Percentiles rank a stretch among this genome's conserved stretches.
These are phyloP conservation scores for Dasyprocta punctata DNA, from an alignment of 2,113 vertebrate species.

Conservation along the genomic window DNA sequence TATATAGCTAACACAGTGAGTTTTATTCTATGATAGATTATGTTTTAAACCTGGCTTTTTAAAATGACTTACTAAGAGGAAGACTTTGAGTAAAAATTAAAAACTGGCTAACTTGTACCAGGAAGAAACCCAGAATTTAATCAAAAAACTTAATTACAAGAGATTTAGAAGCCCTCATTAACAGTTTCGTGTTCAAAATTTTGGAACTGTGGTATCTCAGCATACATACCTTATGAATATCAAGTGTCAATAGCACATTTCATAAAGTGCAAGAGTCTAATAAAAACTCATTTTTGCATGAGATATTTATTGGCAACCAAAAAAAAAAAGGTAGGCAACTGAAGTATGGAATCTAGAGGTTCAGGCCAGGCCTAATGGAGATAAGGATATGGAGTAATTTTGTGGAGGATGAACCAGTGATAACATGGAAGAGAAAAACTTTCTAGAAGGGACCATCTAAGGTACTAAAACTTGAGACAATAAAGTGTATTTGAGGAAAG, in stretches of 20 bases:
- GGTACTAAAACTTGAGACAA: not conserved
- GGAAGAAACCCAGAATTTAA: not conserved
- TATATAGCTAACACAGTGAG: not conserved
- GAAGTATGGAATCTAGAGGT: not conserved
- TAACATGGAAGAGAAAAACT: not conserved
- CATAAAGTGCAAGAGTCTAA: not conserved
- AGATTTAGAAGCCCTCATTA: not conserved
- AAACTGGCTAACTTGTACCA: not conserved
- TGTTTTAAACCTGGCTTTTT: not conserved
- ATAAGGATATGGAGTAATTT: not conserved
- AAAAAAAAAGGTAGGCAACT: not conserved
- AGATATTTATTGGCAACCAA: not conserved
- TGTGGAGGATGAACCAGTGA: not conserved
- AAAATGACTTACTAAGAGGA: not conserved
- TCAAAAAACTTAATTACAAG: slow-evolving; percentile 20
- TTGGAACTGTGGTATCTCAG: not conserved
- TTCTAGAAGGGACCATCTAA: not conserved
- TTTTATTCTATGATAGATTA: not conserved
- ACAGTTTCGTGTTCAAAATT: not conserved
- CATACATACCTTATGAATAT: not conserved
- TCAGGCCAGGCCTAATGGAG: not conserved
- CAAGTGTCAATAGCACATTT: not conserved
- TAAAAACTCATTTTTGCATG: not conserved
- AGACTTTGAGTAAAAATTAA: not conserved
- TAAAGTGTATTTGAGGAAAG: not conserved